Base-by-base conservation (phyloP, 2,888 invertebrate species). In the Drosophila macrospina region DNA sequence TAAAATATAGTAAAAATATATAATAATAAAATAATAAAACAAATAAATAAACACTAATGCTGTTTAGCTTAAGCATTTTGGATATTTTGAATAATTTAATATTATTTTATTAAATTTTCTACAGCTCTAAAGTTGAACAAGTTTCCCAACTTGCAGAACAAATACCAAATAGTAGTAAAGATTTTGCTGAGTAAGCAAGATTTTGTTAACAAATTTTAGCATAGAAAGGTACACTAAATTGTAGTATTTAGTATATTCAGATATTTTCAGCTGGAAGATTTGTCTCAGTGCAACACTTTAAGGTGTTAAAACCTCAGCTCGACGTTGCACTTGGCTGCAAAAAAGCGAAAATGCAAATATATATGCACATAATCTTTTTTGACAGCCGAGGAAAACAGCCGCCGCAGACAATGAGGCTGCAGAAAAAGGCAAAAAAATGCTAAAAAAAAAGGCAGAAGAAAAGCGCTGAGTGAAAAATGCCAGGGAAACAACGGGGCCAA, bases 391-490 rank as follows among this genome's bases (percentile, higher is more conserved):
- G 37, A 57, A 61, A 45, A 45, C 48, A 51, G n/a, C 30, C 44
- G 48, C 48, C 52, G 26, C 16, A 72, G 69, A 82, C 86, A 83
- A 82, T 86, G 80, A 76, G 63, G 45, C 63, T 86, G 74, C 44
- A 51, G 41, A 24, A 61, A 60, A n/a, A n/a, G n/a, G n/a, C n/a
- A n/a, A n/a, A n/a, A n/a, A n/a, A n/a, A n/a, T n/a, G n/a, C n/a
- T n/a, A n/a, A n/a, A n/a, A n/a, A n/a, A n/a, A 36, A 34, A 24
- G 37, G 4, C 15, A n/a, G 11, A 37, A 28, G 51, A 39, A 51
- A 62, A 83, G 62, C 48, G 54, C 42, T 66, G 8, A 42, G 41
- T 32, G 32, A 32, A 54, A 36, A 26, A 55, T 44, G 28, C 52
- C 57, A 50, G 62, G 72, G 74, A 76, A 77, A 62, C 63, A 47